A percentile compares a stretch with the other conserved stretches of the same genome.
Evolutionary conservation across 2,888 invertebrate genomes (phyloP).

Genomic region (Nomada hirtipes): DNA sequence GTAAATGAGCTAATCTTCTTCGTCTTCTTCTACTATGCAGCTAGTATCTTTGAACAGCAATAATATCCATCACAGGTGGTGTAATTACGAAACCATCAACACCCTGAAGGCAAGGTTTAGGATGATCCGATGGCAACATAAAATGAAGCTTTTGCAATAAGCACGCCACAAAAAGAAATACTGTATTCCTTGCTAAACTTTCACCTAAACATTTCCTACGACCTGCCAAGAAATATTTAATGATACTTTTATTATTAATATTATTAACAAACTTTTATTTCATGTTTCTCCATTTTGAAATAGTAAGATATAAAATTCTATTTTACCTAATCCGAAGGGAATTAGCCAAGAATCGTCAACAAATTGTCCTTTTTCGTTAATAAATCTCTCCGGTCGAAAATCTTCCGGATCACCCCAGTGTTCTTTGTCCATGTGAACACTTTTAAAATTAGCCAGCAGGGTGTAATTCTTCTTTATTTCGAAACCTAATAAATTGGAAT

Average conservation of each 20-base stretch:
- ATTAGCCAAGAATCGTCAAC: conserved; percentile 88
- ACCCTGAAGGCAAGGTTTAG: conserved; percentile 87
- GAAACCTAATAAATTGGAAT: conserved; percentile 90
- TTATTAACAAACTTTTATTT: background rate
- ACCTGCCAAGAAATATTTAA: conserved; percentile 43
- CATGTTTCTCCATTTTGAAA: background rate
- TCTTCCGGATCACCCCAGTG: conserved; percentile 88
- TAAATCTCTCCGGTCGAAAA: conserved; percentile 91
- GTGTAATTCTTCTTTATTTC: conserved; percentile 92
- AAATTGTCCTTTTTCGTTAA: conserved; percentile 87
- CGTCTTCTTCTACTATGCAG: background rate
- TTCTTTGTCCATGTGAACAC: conserved; percentile 88
- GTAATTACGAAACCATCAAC: conserved; percentile 89
- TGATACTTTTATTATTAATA: background rate
- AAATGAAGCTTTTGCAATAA: conserved; percentile 91
- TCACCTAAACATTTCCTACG: conserved; percentile 91
- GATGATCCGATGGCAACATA: conserved; percentile 87
- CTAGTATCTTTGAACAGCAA: conserved; percentile 41
- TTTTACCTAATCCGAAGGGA: conserved; percentile 90
- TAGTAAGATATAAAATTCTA: background rate
- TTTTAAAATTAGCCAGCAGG: conserved; percentile 91
- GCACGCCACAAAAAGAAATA: conserved; percentile 91
- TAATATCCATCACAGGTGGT: conserved; percentile 54
- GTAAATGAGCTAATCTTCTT: background rate
- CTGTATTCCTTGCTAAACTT: conserved; percentile 90